Evolutionary conservation across 2,113 vertebrate species (phyloP), one percentile per base, ranked within the genome.

Genomic region (Eolophus roseicapilla): DNA sequence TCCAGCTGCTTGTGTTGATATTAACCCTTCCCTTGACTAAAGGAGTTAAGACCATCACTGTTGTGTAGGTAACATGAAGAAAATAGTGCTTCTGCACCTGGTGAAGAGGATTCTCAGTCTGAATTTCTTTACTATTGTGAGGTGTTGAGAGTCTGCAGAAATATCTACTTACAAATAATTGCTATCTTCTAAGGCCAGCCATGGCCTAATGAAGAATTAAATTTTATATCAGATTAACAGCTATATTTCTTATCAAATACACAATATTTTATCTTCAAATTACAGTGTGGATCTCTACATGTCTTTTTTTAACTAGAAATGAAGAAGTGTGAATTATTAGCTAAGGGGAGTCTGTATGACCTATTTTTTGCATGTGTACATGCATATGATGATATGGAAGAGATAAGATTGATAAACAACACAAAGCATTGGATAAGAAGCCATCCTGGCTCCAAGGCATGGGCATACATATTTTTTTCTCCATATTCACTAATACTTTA

Each of bases 311-410:
- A 82, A 60, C 33, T 24, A 5, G 10, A 17, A 52, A 86, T 69
- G 52, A 93, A 82, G n/a, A 59, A 57, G 1, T 33, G 18, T 76
- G 28, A 80, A 82, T 35, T 62, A 59, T 46, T 39, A 71, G 57
- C 39, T 90, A 47, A 91, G 33, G 2, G 39, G 16, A 50, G 13
- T 35, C 10, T 46, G 1, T 67, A 39, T 49, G 29, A 63, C 18
- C 13, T 63, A 8, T 74, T 69, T 74, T 91, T 85, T 73, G 10
- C 15, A 7, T 35, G 8, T 8, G 33, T 29, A 29, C 19, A 57
- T 9, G 25, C 41, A 41, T 41, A 44, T 81, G 37, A 39, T 13
- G 17, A 44, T 73, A 43, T 0, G 0, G 33, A 89, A 79, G 19
- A 77, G 78, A 67, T 12, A 4, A 88, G 15, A 57, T 3, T 67